Base-by-base conservation (phyloP, 2,888 invertebrate genomes). In the Schizotus pectinicornis region DNA sequence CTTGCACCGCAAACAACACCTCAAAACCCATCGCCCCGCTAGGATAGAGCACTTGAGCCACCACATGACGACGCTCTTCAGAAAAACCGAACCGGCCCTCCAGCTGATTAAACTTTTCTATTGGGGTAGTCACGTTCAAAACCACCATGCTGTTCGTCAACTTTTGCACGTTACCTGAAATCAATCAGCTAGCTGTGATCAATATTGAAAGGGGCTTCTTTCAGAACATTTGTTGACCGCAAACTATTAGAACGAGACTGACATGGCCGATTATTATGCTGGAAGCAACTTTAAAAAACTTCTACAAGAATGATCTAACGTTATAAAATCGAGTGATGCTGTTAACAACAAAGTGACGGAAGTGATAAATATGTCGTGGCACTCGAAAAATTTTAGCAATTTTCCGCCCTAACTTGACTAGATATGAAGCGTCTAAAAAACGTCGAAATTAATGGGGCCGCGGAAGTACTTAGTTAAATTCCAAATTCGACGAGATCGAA, bases 101-200 rank as follows among this genome's bases (percentile, higher is more conserved):
- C 12, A 90, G 82, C 8, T 83, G 84, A 0, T 85, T 81, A 68
- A 87, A 86, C 52, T 87, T 87, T 45, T 88, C 85, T 43, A 88
- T 80, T 0, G 91, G 90, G 2, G 91, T 90, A 0, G 90, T 91
- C 2, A 91, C 84, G 74, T 92, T 92, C 11, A 92, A 84, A 0
- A 84, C 82, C 1, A 91, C 74, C 87, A 89, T 89, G 61, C 89
- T 91, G 77, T 92, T 89, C 0, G 88, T 89, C 13, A 92, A 79
- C 41, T 86, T 86, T 45, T 85, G 85, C 65, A 91, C 83, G 77
- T 89, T 86, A 5, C 92, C 88, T 85, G 74, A 0, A 51, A 63
- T 50, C 12, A 39, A 42, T 11, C 22, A 22, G 5, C 2, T 22
- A 22, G 22, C 22, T 22, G 5, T n/a, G n/a, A n/a, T n/a, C n/a